Conservation (phyloP, 2,888 invertebrate species). For the Synanthedon formicaeformis region DNA sequence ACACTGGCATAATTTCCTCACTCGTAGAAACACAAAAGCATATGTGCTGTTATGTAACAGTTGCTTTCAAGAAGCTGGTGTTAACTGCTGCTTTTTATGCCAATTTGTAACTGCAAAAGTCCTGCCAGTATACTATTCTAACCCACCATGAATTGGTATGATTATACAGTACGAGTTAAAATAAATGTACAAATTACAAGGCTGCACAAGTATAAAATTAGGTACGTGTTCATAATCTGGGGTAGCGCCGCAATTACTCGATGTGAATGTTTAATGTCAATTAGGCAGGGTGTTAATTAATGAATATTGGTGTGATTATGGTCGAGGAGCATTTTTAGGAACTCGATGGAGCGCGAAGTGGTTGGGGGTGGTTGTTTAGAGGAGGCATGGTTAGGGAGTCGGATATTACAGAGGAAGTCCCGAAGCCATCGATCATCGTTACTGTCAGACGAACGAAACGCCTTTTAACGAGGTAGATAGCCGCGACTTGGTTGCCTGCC, state of each 20-base stretch:
- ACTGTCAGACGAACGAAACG: slow-evolving; percentile 48
- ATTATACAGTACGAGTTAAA: not conserved
- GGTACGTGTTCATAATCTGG: not conserved
- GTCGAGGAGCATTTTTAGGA: not conserved
- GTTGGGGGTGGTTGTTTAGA: slow-evolving; percentile 16
- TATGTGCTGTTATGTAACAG: too few relatives aligned
- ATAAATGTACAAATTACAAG: not conserved
- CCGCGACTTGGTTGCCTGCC: slow-evolving; percentile 17
- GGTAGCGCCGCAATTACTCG: not conserved
- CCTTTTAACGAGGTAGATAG: slow-evolving; percentile 46
- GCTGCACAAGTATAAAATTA: not conserved
- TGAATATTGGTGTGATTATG: not conserved
- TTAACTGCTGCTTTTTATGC: too few relatives aligned
- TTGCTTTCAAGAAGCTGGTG: too few relatives aligned
- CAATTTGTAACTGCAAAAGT: too few relatives aligned
- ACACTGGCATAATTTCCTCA: too few relatives aligned
- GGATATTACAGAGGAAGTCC: slow-evolving; percentile 57
- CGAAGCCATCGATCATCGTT: slow-evolving; percentile 54
- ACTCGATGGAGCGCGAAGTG: slow-evolving; percentile 6
- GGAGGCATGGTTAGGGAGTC: slow-evolving; percentile 22
- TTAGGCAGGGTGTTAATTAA: not conserved
- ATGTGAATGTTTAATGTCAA: not conserved
- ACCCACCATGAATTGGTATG: too few relatives aligned
- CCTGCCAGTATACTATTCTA: too few relatives aligned
- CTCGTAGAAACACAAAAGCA: too few relatives aligned